Evolutionary conservation across 2,888 invertebrate genomes (phyloP).

Genomic region (Crepidodera aurea): DNA sequence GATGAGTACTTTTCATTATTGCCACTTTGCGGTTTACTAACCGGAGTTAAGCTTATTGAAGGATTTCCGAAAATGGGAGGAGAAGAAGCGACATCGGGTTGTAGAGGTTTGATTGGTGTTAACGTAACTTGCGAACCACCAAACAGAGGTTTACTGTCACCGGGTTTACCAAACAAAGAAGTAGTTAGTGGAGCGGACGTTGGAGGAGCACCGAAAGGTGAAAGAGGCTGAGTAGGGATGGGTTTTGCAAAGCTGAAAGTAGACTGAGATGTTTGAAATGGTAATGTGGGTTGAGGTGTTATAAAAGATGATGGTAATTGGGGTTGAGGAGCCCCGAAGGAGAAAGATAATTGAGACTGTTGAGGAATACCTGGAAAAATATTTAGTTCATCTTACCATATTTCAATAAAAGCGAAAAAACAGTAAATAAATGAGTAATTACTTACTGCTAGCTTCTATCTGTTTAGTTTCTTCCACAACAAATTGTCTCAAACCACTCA

Average conservation of each 20-base stretch:
- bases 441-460: background rate
- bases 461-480: conserved; percentile 1
- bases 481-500: conserved; percentile 44
- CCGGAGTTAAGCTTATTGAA: conserved; percentile 42
- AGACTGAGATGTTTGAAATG: background rate
- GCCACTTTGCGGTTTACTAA: conserved; percentile 27
- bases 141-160: conserved; percentile 39
- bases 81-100: conserved; percentile 15
- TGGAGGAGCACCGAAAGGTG: conserved; percentile 16
- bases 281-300: background rate
- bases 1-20: conserved; percentile 40
- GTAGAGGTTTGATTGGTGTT: conserved; percentile 42
- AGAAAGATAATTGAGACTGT: conserved; percentile 12
- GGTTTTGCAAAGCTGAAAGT: conserved; percentile 16
- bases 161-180: conserved; percentile 29
- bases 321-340: conserved; percentile 23
- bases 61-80: conserved; percentile 39
- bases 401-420: background rate
- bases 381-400: too few relatives aligned
- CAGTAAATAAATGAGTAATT: background rate
- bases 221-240: conserved; percentile 7
- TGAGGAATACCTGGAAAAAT: conserved; percentile 7
- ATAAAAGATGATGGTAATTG: background rate
- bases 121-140: conserved; percentile 44
- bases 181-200: conserved; percentile 24